phyloP scores from a whole-genome alignment of 2,113 vertebrate genomes.

The Rhinolophus ferrumequinum region DNA sequence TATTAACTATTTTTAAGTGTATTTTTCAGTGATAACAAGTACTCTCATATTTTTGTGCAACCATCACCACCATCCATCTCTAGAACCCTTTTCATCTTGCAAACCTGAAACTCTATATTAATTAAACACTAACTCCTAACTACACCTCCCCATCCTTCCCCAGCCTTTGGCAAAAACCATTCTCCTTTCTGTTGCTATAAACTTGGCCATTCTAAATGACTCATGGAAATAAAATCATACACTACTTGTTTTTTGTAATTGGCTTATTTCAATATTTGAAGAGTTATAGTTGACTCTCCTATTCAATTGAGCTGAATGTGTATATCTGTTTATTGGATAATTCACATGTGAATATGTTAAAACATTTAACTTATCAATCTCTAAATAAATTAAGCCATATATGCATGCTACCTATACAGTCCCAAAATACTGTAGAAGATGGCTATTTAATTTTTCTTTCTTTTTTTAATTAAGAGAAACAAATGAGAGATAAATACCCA shows the following conservation, averaged over 20 bases:
- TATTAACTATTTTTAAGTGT: background rate
- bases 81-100: too few relatives aligned
- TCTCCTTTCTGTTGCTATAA: too few relatives aligned
- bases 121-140: too few relatives aligned
- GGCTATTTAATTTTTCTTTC: background rate
- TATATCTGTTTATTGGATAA: background rate
- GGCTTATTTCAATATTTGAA: background rate
- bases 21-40: too few relatives aligned
- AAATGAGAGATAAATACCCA: background rate
- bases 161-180: too few relatives aligned
- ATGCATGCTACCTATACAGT: background rate
- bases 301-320: background rate
- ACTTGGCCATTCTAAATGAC: too few relatives aligned
- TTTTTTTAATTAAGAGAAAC: constrained; percentile 29
- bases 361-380: background rate
- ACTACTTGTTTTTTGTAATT: background rate
- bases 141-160: too few relatives aligned
- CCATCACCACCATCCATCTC: too few relatives aligned
- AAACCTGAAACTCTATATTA: too few relatives aligned
- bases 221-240: background rate
- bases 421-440: background rate
- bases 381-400: background rate
- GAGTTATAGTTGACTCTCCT: background rate
- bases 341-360: background rate
- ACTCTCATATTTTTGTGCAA: too few relatives aligned